Percentiles rank a stretch among this genome's conserved stretches.
Evolutionary conservation across 2,113 vertebrate genomes (phyloP).

Genomic region (Paraplagusia blochii): DNA sequence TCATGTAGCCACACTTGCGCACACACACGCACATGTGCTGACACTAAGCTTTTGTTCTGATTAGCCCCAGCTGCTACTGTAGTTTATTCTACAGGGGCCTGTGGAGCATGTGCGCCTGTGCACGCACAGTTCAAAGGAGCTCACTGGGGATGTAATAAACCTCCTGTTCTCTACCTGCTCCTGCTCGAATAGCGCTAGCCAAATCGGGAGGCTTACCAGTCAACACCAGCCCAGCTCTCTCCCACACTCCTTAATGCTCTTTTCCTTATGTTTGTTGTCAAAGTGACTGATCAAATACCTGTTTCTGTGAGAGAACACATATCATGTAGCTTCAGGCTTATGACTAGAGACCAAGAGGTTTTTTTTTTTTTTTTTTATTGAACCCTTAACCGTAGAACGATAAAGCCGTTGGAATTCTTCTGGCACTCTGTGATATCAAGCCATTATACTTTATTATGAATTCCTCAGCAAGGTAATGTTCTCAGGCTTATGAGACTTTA

Average conservation of each 20-base stretch:
- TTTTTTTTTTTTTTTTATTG: slow-evolving; percentile 23
- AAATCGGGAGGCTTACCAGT: slow-evolving; percentile 45
- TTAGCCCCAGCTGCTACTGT: slow-evolving; percentile 73
- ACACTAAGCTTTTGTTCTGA: slow-evolving; percentile 59
- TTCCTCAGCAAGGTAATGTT: slow-evolving; percentile 2
- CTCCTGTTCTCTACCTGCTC: slow-evolving; percentile 49
- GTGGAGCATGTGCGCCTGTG: slow-evolving; percentile 29
- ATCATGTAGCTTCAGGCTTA: slow-evolving; percentile 22
- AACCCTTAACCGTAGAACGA: slow-evolving; percentile 13
- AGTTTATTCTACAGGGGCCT: slow-evolving; percentile 51
- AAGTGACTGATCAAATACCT: slow-evolving; percentile 30
- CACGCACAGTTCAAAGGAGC: slow-evolving; percentile 68
- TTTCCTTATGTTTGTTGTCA: slow-evolving; percentile 16
- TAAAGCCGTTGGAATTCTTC: slow-evolving; percentile 17
- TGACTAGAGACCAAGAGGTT: slow-evolving; percentile 30
- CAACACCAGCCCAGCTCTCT: slow-evolving; percentile 31
- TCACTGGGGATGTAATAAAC: slow-evolving; percentile 56
- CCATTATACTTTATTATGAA: slow-evolving; percentile 3
- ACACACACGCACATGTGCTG: slow-evolving; percentile 28
- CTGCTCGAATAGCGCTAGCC: slow-evolving; percentile 51
- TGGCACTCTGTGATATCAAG: slow-evolving; percentile 26
- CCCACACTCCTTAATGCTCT: slow-evolving; percentile 23
- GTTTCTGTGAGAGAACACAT: slow-evolving; percentile 41
- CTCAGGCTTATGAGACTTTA: slow-evolving; percentile 11
- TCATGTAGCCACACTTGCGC: not conserved